Evolutionary conservation across 2,113 vertebrate genomes (phyloP).

Genomic region (Blennius ocellaris): DNA sequence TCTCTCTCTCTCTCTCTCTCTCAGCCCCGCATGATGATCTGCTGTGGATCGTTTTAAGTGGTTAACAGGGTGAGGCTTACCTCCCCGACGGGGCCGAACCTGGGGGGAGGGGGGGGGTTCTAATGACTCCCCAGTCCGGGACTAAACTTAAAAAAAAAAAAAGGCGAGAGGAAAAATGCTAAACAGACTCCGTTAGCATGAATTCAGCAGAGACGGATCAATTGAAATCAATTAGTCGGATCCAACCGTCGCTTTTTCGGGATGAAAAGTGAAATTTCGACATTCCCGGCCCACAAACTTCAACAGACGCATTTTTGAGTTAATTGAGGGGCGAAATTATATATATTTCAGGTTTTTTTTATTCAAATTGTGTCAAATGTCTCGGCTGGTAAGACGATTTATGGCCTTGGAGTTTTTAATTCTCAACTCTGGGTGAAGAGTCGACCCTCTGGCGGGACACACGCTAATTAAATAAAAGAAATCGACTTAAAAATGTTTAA

Average conservation of each 20-base stretch:
- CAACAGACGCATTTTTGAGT: too few species aligned
- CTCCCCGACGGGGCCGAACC: conserved; percentile 10
- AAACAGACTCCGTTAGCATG: background rate
- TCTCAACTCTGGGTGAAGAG: too few species aligned
- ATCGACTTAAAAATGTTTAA: too few species aligned
- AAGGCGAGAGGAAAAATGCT: background rate
- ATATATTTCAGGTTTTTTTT: too few species aligned
- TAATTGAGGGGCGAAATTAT: too few species aligned
- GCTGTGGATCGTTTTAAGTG: conserved; percentile 60
- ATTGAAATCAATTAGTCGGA: conserved; percentile 11
- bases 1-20: conserved; percentile 32
- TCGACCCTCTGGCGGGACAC: too few species aligned
- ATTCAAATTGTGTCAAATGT: too few species aligned
- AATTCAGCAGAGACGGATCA: background rate
- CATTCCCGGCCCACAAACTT: too few species aligned
- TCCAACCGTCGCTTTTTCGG: background rate
- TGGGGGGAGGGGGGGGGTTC: background rate
- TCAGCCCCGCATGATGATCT: conserved; percentile 55
- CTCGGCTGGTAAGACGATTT: too few species aligned
- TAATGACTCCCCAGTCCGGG: conserved; percentile 5
- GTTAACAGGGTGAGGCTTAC: conserved; percentile 39
- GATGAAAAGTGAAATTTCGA: too few species aligned
- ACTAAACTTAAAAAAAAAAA: background rate
- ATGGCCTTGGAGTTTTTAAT: too few species aligned
- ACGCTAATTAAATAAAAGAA: too few species aligned